phyloP scores from a whole-genome alignment of 2,888 invertebrate species.

The Oeneis ivallda region DNA sequence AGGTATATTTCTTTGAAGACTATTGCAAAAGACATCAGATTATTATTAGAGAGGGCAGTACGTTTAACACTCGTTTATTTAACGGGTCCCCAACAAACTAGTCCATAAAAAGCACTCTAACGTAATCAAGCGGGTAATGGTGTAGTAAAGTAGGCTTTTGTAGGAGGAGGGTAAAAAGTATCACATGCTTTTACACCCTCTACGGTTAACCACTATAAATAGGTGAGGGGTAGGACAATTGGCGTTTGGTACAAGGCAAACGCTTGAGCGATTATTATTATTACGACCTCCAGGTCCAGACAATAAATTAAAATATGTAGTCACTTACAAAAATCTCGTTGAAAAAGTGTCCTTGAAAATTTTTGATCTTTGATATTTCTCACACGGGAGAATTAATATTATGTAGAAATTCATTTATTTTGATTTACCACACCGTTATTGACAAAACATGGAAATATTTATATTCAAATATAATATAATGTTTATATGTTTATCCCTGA shows the following conservation, averaged over 20 bases:
- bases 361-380: no score
- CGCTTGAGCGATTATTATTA: background rate
- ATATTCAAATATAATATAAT: no score
- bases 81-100: conserved; percentile 11
- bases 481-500: no score
- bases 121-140: conserved; percentile 30
- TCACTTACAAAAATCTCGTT: no score
- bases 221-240: conserved; percentile 20
- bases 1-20: no score
- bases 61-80: conserved; percentile 5
- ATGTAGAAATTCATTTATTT: no score
- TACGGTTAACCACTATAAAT: conserved; percentile 34
- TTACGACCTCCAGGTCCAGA: no score
- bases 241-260: conserved; percentile 7
- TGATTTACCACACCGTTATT: no score
- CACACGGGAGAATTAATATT: no score
- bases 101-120: conserved; percentile 21
- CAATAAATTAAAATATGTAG: no score
- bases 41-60: background rate
- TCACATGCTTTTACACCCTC: conserved; percentile 31
- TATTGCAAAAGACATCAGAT: background rate
- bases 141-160: conserved; percentile 32
- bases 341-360: no score
- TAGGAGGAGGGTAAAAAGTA: conserved; percentile 21
- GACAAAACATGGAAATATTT: no score